Evolutionary conservation across 2,113 vertebrate species (phyloP), one percentile per base, ranked within the genome.

Genomic region (Oncorhynchus mykiss): DNA sequence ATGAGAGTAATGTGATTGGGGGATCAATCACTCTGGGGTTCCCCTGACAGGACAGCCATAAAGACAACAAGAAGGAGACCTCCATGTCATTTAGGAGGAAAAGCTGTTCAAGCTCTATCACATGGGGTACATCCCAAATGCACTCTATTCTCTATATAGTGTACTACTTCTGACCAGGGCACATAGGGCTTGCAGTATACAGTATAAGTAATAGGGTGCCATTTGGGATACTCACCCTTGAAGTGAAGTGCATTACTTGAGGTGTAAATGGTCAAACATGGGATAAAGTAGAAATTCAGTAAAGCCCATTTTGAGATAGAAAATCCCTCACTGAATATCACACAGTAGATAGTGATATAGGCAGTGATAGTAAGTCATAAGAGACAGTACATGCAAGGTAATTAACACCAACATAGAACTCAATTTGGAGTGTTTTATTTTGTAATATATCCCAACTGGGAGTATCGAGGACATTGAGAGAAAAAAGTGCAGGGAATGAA

Each of bases 21-120:
- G 59, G 70, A 57, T 77, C 69, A 73, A 84, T 70, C 62, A 62
- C 54, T 70, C 74, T 62, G 31, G 45, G 60, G 65, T 59, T 76
- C 71, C 57, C 80, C 78, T 75, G 48, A 65, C 51, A 49, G 67
- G 71, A 49, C 16, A 2, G 39, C 64, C 22, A 2, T 12, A 74
- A 20, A 67, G 6, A 49, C 66, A 67, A 59, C 59, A 22, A 11
- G 39, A 45, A 12, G 39, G 2, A 45, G 39, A 45, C 39, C 39
- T 45, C 39, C 39, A 45, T 45, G 39, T 45, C 2, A 45, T 45
- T 39, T 39, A 39, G 39, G 39, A 39, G 11, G 54, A 73, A 34
- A n/a, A 27, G n/a, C 16, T 1, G 27, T 57, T 24, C 51, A 20
- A 31, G 45, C 48, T 34, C 8, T 74, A 69, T 69, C 72, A 75